Percentiles rank a stretch among this genome's conserved stretches.
These are phyloP conservation scores for Tenthredo notha DNA, from an alignment of 2,888 invertebrate genomes.

Conservation along the genomic window DNA sequence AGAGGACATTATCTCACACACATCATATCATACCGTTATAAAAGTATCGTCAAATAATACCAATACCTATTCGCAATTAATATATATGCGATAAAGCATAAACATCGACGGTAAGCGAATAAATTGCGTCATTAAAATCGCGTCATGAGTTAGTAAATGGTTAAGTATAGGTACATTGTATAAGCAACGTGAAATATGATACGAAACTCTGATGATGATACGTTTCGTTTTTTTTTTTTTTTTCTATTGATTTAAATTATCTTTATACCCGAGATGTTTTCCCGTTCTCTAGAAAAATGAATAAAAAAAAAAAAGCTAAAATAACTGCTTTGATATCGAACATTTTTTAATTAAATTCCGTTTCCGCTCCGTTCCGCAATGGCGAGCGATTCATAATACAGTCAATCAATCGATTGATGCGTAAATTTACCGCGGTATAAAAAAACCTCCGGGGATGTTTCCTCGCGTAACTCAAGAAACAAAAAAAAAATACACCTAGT, in stretches of 20 bases:
- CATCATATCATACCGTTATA: neutral
- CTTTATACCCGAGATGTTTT: neutral
- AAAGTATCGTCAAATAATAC: neutral
- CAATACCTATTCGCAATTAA: neutral
- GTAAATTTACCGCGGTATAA: neutral
- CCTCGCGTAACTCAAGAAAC: neutral
- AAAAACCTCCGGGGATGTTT: neutral
- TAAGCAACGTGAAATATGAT: no score
- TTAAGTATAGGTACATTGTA: no score
- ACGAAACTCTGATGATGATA: no score
- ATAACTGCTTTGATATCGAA: constrained; percentile 22
- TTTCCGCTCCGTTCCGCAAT: neutral
- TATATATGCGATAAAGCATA: neutral
- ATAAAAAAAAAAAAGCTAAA: neutral
- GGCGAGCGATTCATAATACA: neutral
- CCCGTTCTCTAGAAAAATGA: neutral
- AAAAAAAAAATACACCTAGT: neutral
- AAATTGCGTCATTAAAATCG: neutral
- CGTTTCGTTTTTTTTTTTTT: neutral
- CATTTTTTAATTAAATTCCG: constrained; percentile 22
- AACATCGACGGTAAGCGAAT: neutral
- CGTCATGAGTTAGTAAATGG: no score
- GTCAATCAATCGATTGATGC: neutral
- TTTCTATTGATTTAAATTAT: neutral
- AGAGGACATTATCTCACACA: neutral